A percentile compares a stretch with the other conserved stretches of the same genome.
Evolutionary conservation across 2,888 invertebrate species (phyloP).

Genomic region (Cryptocephalus moraei): DNA sequence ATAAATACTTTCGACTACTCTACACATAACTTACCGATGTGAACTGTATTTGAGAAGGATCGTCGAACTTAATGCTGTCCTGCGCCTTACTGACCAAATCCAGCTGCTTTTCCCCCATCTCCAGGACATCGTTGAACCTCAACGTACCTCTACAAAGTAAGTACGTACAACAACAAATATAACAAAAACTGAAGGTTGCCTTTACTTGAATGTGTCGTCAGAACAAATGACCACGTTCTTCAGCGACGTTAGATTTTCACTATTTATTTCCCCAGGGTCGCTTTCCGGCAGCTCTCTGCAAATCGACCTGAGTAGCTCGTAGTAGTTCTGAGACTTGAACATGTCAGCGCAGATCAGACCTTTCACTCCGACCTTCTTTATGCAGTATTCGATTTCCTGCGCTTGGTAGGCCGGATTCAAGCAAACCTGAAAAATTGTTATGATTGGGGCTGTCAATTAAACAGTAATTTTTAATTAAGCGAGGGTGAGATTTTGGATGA

Average conservation of each 20-base stretch:
- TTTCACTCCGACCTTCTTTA: conserved; percentile 60
- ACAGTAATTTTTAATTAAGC: too few species aligned
- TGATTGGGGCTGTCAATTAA: too few species aligned
- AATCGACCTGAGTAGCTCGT: conserved; percentile 48
- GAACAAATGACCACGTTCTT: conserved; percentile 47
- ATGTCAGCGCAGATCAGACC: conserved; percentile 52
- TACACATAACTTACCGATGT: conserved; percentile 48
- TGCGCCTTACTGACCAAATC: too few species aligned
- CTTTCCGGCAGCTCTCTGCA: conserved; percentile 47
- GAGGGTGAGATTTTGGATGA: too few species aligned
- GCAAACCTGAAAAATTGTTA: conserved; percentile 52
- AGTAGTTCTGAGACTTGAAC: conserved; percentile 57
- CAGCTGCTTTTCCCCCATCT: too few species aligned
- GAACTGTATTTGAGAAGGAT: conserved; percentile 67
- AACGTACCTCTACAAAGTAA: too few species aligned
- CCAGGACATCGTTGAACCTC: too few species aligned
- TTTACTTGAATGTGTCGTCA: conserved; percentile 43
- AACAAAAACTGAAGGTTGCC: too few species aligned
- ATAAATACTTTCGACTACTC: too few species aligned
- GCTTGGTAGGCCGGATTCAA: conserved; percentile 67
- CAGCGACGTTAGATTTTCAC: conserved; percentile 41
- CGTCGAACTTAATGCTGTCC: conserved; percentile 34
- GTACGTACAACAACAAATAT: too few species aligned
- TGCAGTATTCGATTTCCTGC: conserved; percentile 58
- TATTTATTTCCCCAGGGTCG: conserved; percentile 41